A percentile compares a stretch with the other conserved stretches of the same genome.
Conservation (phyloP, 2,888 invertebrate species). For the Nymphalis polychloros region DNA sequence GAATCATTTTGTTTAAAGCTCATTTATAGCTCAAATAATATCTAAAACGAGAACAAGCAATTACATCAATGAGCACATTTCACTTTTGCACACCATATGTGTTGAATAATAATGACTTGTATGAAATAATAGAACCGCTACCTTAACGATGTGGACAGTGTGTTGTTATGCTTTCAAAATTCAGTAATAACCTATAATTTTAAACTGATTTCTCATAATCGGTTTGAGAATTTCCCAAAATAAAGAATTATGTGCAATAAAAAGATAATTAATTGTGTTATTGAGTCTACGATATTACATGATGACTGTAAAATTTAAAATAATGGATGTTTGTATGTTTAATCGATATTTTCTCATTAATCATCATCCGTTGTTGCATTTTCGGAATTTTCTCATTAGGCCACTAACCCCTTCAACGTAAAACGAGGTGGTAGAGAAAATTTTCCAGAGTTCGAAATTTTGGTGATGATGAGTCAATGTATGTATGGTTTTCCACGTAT, state of each 20-base stretch:
- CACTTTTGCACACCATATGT: conserved; percentile 32
- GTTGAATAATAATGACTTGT: neutral
- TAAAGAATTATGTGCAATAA: too few species aligned
- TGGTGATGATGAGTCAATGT: conserved; percentile 35
- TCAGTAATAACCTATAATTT: too few species aligned
- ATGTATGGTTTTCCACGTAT: conserved; percentile 32
- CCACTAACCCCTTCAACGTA: neutral
- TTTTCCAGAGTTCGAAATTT: conserved; percentile 22
- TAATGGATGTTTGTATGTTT: too few species aligned
- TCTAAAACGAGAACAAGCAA: conserved; percentile 56
- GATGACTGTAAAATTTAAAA: too few species aligned
- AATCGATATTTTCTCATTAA: too few species aligned
- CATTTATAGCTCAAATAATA: conserved; percentile 65
- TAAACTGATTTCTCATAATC: too few species aligned
- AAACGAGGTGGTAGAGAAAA: conserved; percentile 17
- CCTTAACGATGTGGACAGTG: too few species aligned
- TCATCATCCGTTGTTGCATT: neutral
- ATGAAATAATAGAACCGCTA: too few species aligned
- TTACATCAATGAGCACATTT: conserved; percentile 41
- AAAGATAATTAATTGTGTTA: too few species aligned
- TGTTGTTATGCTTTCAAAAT: too few species aligned
- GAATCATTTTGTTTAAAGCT: conserved; percentile 70
- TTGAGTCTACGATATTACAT: too few species aligned
- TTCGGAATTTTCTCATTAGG: neutral
- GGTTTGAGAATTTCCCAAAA: too few species aligned